Percentiles rank a stretch among this genome's conserved stretches.
These are phyloP conservation scores for Tigriopus japonicus DNA, from an alignment of 1,140 invertebrate species.

Conservation along the genomic window DNA sequence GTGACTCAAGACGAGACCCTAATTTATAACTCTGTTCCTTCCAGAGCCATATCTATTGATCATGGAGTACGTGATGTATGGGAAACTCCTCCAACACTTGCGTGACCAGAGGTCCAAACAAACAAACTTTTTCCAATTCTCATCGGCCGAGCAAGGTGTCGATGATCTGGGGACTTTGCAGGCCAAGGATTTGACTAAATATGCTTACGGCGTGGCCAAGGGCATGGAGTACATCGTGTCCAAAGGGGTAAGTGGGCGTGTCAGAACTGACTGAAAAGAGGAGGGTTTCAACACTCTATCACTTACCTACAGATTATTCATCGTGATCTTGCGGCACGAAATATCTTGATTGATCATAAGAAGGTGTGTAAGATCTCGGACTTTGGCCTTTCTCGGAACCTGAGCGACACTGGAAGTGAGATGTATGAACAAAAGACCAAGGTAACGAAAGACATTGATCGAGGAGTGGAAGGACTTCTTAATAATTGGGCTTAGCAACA, in stretches of 20 bases:
- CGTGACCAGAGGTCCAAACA: constrained; percentile 56
- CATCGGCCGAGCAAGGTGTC: not conserved
- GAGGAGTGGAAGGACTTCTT: no score
- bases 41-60: constrained; percentile 75
- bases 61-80: constrained; percentile 73
- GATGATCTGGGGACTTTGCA: constrained; percentile 32
- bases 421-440: constrained; percentile 24
- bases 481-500: no score
- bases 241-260: not conserved
- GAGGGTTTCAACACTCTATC: no score
- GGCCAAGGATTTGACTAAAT: not conserved
- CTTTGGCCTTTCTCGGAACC: constrained; percentile 72
- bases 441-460: constrained; percentile 12
- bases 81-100: constrained; percentile 78
- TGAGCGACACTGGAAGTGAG: constrained; percentile 16
- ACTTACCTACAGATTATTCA: constrained; percentile 75
- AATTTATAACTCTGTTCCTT: not conserved
- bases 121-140: constrained; percentile 17
- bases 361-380: constrained; percentile 79
- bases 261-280: no score
- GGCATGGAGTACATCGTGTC: constrained; percentile 66
- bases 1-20: no score
- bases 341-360: constrained; percentile 58
- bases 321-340: constrained; percentile 71
- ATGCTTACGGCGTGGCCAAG: constrained; percentile 32